A percentile compares a stretch with the other conserved stretches of the same genome.
phyloP scores from a whole-genome alignment of 2,113 vertebrate genomes.

The Triplophysa dalaica region DNA sequence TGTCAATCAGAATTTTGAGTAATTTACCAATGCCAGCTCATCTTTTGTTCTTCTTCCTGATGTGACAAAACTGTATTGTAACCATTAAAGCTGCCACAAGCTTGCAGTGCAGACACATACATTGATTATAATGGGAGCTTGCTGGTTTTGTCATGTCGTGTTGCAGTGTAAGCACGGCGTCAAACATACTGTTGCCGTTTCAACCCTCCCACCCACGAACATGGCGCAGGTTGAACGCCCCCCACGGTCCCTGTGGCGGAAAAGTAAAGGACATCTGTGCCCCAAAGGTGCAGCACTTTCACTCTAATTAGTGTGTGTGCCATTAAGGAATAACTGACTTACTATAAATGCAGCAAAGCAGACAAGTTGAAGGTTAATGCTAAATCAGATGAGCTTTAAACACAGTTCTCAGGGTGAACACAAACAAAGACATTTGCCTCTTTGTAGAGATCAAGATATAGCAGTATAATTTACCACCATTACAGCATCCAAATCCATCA shows the following conservation, averaged over 20 bases:
- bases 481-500: background rate
- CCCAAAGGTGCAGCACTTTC: conserved; percentile 27
- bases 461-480: background rate
- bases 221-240: conserved; percentile 12
- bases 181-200: background rate
- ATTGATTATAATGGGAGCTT: background rate
- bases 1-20: background rate
- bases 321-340: conserved; percentile 37
- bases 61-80: background rate
- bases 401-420: conserved; percentile 30
- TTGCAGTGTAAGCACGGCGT: background rate
- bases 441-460: background rate
- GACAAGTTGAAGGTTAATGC: conserved; percentile 42
- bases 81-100: background rate
- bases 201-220: conserved; percentile 9
- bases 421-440: conserved; percentile 1
- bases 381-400: conserved; percentile 32
- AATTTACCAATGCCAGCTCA: background rate
- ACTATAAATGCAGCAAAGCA: conserved; percentile 48
- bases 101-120: background rate
- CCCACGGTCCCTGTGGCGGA: background rate
- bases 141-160: background rate
- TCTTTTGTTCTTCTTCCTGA: background rate
- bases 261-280: conserved; percentile 18
- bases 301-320: conserved; percentile 48